Evolutionary conservation across 2,797 vertebrate genomes (phyloP).

Genomic region (Margarornis squamiger): DNA sequence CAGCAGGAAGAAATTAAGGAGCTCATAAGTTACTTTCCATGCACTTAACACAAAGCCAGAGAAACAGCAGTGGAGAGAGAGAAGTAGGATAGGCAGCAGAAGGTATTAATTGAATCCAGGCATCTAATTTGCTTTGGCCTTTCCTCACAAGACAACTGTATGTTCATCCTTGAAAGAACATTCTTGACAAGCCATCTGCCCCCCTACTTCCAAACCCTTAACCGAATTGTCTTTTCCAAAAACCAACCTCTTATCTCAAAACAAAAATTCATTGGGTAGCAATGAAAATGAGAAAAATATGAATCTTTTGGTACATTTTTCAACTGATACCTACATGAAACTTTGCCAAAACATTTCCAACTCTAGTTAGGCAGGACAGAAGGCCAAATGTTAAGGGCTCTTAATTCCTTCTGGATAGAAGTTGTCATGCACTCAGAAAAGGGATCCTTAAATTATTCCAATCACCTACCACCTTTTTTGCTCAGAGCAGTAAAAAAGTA

Average conservation of each 20-base stretch:
- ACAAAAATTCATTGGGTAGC: not conserved
- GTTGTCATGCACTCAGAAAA: not conserved
- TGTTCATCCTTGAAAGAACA: not conserved
- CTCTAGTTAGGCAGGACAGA: not conserved
- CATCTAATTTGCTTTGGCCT: not conserved
- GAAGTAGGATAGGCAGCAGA: not conserved
- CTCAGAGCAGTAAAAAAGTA: not conserved
- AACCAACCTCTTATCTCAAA: not conserved
- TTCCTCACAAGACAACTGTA: not conserved
- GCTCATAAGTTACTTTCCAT: not conserved
- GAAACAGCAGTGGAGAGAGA: not conserved
- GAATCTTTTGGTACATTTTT: not conserved
- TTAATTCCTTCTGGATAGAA: not conserved
- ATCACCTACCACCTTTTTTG: not conserved
- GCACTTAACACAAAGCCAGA: not conserved
- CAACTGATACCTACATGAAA: not conserved
- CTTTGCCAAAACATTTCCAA: not conserved
- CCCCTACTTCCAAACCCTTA: not conserved
- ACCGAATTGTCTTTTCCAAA: not conserved
- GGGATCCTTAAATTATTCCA: not conserved
- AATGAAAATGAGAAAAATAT: not conserved
- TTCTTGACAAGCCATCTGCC: not conserved
- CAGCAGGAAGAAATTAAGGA: not conserved
- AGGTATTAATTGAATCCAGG: not conserved
- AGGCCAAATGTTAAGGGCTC: not conserved